Base-by-base conservation (phyloP, 2,113 vertebrate genomes). In the Nothobranchius furzeri region DNA sequence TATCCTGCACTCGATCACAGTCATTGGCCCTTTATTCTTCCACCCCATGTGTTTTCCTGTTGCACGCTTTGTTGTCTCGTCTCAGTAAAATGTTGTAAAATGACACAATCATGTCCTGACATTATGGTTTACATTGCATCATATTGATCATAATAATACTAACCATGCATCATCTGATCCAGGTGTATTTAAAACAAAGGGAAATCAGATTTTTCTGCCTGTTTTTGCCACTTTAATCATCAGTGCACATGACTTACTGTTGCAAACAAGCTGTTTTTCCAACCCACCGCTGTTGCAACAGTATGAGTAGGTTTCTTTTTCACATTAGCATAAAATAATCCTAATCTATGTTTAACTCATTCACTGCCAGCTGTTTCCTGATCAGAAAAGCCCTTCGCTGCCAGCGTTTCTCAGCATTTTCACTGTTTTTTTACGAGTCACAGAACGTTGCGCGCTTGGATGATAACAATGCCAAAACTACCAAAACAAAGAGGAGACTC, bases 101-200 rank as follows among this genome's bases (percentile, higher is more conserved):
- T 36, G 75, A 70, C 60, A 56, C 51, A 1, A 30, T 40, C 67
- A 78, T 82, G 73, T 68, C n/a, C 84, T 82, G 66, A 80, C 72
- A 72, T 83, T 79, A 72, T 84, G 83, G 75, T 69, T 73, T 70
- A 10, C 14, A 35, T 43, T 47, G 56, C 8, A 43, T 70, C 0
- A 7, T 24, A 12, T 46, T 2, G 13, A 1, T 40, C 2, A 14
- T 3, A 67, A 50, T 4, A 3, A 11, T 2, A 2, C 30, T 57
- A 51, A 58, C 24, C 35, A 12, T n/a, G 1, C 0, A 46, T 6
- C 9, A 45, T 5, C 25, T n/a, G 12, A 25, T 55, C 24, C 4
- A 8, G 36, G 7, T 36, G 47, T 7, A 40, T 61, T 62, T 4
- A 17, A 50, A 35, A 24, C 4, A n/a, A 36, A 12, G 14, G 1